Conservation (phyloP, 2,113 vertebrate species). For the Dipodomys ordii region DNA sequence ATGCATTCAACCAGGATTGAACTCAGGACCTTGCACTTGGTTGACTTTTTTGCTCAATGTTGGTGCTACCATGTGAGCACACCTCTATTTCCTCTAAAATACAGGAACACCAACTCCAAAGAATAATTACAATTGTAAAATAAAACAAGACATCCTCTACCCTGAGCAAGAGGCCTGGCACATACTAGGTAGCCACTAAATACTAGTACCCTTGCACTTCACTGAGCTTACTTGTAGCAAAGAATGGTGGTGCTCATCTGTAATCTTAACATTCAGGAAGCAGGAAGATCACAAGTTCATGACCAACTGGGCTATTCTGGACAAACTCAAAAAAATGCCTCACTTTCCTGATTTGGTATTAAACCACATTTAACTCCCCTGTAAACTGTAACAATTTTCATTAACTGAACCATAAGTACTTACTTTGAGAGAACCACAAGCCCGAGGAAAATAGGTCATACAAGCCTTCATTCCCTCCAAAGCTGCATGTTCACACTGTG, state of each 20-base stretch:
- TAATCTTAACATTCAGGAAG: too few species aligned
- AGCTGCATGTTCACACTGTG: constrained; percentile 91
- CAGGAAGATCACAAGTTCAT: too few species aligned
- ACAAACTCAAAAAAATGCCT: not conserved
- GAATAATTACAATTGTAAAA: not conserved
- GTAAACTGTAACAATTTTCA: not conserved
- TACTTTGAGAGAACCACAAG: constrained; percentile 94
- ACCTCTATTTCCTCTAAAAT: not conserved
- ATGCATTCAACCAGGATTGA: too few species aligned
- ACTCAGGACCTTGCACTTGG: too few species aligned
- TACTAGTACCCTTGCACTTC: not conserved
- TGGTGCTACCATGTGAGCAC: not conserved
- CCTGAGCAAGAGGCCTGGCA: not conserved
- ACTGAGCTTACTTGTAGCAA: not conserved
- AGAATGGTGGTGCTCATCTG: too few species aligned
- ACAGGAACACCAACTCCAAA: not conserved
- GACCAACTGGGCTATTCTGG: too few species aligned
- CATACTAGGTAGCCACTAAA: not conserved
- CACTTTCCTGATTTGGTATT: not conserved
- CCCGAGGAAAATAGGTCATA: constrained; percentile 92
- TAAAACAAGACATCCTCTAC: not conserved
- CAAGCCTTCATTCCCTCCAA: constrained; percentile 94
- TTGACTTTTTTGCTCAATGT: too few species aligned
- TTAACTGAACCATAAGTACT: constrained; percentile 65
- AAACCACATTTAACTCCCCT: not conserved